Evolutionary conservation across 2,888 invertebrate genomes (phyloP).

Genomic region (Pyrgus malvae): DNA sequence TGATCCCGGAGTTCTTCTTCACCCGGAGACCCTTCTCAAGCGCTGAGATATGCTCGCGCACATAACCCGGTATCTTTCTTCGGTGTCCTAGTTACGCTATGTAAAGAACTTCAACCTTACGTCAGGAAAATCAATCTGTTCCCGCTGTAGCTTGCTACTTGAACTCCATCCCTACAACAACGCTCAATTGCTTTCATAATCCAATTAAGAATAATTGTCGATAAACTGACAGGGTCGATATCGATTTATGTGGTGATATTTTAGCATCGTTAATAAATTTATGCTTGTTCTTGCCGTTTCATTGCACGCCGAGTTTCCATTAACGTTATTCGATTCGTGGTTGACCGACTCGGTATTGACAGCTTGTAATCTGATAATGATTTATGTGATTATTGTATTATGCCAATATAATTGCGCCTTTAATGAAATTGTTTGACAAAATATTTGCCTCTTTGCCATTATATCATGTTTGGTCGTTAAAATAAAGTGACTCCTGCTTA

Average conservation of each 20-base stretch:
- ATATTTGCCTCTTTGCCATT: no score
- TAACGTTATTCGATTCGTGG: constrained; percentile 68
- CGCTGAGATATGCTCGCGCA: no score
- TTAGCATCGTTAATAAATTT: constrained; percentile 80
- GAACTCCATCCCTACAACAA: constrained; percentile 40
- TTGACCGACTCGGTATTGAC: constrained; percentile 59
- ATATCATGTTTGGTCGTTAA: no score
- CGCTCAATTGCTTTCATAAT: constrained; percentile 74
- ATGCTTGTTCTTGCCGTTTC: constrained; percentile 79
- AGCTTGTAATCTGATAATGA: constrained; percentile 60
- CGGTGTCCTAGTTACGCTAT: no score
- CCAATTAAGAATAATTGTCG: constrained; percentile 82
- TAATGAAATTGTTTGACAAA: no score
- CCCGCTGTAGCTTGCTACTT: constrained; percentile 42
- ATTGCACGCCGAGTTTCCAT: constrained; percentile 71
- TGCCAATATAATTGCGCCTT: constrained; percentile 2
- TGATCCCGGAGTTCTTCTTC: no score
- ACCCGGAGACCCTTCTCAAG: no score
- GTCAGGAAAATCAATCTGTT: no score
- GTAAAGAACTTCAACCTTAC: no score
- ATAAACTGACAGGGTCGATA: constrained; percentile 77
- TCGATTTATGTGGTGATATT: constrained; percentile 81
- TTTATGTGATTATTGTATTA: constrained; percentile 43
- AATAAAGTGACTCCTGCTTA: no score
- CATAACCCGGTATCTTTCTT: no score